Evolutionary conservation across 2,888 invertebrate species (phyloP).

Genomic region (Agriopis marginaria): DNA sequence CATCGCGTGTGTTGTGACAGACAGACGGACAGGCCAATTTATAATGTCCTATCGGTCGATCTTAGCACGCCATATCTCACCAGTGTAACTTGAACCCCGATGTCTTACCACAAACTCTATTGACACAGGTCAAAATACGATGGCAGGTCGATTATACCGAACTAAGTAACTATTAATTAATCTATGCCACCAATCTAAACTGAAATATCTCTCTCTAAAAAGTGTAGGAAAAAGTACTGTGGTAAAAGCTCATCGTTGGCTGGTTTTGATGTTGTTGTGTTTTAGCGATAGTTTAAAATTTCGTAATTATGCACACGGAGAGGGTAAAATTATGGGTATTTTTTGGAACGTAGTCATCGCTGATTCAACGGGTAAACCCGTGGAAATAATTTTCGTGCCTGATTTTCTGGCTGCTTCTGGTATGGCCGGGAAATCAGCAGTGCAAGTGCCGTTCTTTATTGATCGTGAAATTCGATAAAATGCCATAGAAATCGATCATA

Average conservation of each 20-base stretch:
- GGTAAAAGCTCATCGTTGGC: slow-evolving; percentile 6
- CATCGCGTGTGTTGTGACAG: slow-evolving; percentile 83
- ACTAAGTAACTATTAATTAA: neutral
- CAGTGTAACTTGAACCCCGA: slow-evolving; percentile 48
- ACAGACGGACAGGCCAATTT: slow-evolving; percentile 84
- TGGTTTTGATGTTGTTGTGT: slow-evolving; percentile 17
- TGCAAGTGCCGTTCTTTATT: too few species aligned
- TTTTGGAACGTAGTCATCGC: slow-evolving; percentile 17
- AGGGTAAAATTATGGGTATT: slow-evolving; percentile 22
- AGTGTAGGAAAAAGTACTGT: slow-evolving; percentile 1
- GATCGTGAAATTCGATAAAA: too few species aligned
- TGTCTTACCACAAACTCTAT: neutral
- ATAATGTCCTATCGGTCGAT: slow-evolving; percentile 82
- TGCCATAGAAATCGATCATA: too few species aligned
- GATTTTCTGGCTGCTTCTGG: too few species aligned
- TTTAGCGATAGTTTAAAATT: slow-evolving; percentile 36
- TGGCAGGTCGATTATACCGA: neutral
- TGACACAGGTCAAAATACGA: neutral
- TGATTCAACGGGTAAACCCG: slow-evolving; percentile 4
- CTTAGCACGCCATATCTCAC: slow-evolving; percentile 51
- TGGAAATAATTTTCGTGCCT: neutral
- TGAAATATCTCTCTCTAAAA: slow-evolving; percentile 10
- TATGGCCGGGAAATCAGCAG: too few species aligned
- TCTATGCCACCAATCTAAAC: slow-evolving; percentile 12
- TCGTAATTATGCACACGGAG: slow-evolving; percentile 30